Evolutionary conservation across 2,113 vertebrate genomes (phyloP), one percentile per base, ranked within the genome.

Genomic region (Elaphurus davidianus): DNA sequence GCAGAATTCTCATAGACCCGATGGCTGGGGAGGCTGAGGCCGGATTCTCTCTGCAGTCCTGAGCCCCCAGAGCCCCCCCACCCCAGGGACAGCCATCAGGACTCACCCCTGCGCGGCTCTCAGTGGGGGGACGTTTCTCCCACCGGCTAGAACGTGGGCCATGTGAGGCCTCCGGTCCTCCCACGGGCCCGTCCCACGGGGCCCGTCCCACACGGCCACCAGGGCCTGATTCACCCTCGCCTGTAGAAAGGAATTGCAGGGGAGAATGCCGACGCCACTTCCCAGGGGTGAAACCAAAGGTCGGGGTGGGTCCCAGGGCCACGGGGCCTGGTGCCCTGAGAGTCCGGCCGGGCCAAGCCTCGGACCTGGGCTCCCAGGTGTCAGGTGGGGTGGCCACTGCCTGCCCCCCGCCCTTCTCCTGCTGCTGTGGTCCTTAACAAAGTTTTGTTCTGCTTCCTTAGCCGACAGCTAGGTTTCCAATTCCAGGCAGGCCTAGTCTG

Each of bases 111-210:
- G 64, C 2, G 10, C 5, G 64, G 64, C 64, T 36, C 19, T 71
- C 64, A 23, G 64, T 2, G 1, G 33, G n/a, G n/a, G 19, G 19
- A 36, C 36, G n/a, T 5, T n/a, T 71, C 64, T 23, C 2, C n/a
- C 9, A 36, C 64, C 0, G 0, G 64, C n/a, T 1, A 10, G 64
- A 71, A 36, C 0, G 9, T 71, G 64, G 64, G n/a, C 64, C 9
- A 12, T 1, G 64, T 21, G 19, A 71, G 19, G 64, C 9, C 64
- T 19, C n/a, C 0, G n/a, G n/a, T 12, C n/a, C 9, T 71, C n/a
- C n/a, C 64, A 23, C 19, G 21, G 64, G 17, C n/a, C 64, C 1
- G 0, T 71, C n/a, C n/a, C 64, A 23, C 19, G 36, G 64, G 17
- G 64, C n/a, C 64, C 2, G 0, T 36, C 64, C n/a, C 28, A n/a